Base-by-base conservation (phyloP, 2,113 vertebrate species). In the Rhinichthys klamathensis region DNA sequence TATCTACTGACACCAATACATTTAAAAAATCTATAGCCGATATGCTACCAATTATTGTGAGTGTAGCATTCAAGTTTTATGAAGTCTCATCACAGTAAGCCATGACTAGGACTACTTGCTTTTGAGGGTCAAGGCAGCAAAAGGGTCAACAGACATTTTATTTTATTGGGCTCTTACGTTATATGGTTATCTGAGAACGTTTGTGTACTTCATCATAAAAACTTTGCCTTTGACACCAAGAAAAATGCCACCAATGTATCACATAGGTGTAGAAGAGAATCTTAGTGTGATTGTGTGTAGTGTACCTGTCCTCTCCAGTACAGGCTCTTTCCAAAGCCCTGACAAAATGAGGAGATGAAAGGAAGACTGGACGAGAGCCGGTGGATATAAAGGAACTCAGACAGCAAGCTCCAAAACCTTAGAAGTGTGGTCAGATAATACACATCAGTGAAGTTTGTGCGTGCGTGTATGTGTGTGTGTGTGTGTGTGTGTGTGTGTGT, bases 281-380 rank as follows among this genome's bases (percentile, higher is more conserved):
- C 25, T 46, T 41, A 21, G 2, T 11, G 16, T 61, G 35, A 72
- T 46, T 74, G 21, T 35, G 49, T 56, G 49, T 1, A 61, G 38
- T 56, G 13, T 90, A 96, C 98, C 96, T 97, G 91, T 78, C 97
- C 97, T 0, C 90, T 94, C 90, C 93, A 92, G 92, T 96, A 96
- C 21, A 96, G 32, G 1, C 92, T 92, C 60, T 92, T 95, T n/a
- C 98, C 98, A 93, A 96, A 94, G 87, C 98, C 98, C 92, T 97
- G 95, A 91, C 97, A 97, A 93, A 99, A 98, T 41, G 96, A 96
- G 3, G 97, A 97, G 89, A 93, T 65, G 1, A 99, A 96, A 65
- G 97, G 98, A 35, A 99, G 93, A 0, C 89, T 90, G 8, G 92
- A 93, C 86, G 80, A 94, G 32, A 81, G 86, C 58, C 94, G 96